Evolutionary conservation across 2,113 vertebrate species (phyloP), one percentile per base, ranked within the genome.

Genomic region (Oncorhynchus tshawytscha): DNA sequence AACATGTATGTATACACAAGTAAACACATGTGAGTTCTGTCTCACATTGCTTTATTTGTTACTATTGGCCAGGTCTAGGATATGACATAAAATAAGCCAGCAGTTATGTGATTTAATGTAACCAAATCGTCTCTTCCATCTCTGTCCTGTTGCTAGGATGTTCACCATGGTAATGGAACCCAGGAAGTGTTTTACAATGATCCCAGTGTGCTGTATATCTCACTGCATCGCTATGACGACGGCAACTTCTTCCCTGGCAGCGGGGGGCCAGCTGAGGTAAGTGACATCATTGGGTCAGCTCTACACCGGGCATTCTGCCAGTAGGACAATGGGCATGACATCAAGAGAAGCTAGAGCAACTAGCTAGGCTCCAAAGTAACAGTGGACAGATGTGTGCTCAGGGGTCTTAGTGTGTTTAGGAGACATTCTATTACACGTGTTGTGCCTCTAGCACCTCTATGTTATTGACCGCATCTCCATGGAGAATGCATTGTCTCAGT

Each of bases 221-320:
- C 96, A 1, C 87, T 98, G 64, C 96, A 98, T 86, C 95, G 96
- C 75, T 95, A 97, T 1, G 96, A 98, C 0, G 90, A 95, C 0
- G 96, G 96, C 54, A 98, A 97, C 84, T 98, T 98, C 89, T 97
- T 97, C 85, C 96, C 96, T 0, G 96, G 96, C 51, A 96, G 96
- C 0, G 96, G 96, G 11, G 96, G 96, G 0, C 94, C 95, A 0
- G 91, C 92, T 3, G 96, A 97, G 95, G 96, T 97, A 70, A 80
- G 87, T 80, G 73, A 70, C 4, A 2, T 54, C 7, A 3, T 27
- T 62, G 59, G 59, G 7, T 22, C 59, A 54, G 51, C 51, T 15
- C 51, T 18, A 62, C 59, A 24, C n/a, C 5, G 2, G n/a, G 60
- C 24, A 22, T 22, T 62, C 54, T 57, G 54, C 54, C 54, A 57